A percentile compares a stretch with the other conserved stretches of the same genome.
phyloP scores from a whole-genome alignment of 2,888 invertebrate genomes.

The Druceiella hillmani region DNA sequence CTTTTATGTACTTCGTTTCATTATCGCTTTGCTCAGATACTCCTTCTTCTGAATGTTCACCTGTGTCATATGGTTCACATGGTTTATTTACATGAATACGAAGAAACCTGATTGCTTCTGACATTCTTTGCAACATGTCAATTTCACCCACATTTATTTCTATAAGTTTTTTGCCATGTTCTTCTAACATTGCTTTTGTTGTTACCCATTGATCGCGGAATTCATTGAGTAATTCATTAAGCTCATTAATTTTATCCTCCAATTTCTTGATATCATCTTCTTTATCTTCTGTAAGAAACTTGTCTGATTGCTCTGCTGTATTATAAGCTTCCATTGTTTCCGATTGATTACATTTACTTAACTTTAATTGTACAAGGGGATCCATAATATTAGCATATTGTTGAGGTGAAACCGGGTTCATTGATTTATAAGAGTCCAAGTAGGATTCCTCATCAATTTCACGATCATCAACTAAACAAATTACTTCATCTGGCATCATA shows the following conservation, averaged over 20 bases:
- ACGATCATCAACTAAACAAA: conserved; percentile 49
- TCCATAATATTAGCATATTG: too few species aligned
- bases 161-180: conserved; percentile 34
- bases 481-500: conserved; percentile 49
- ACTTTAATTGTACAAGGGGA: conserved; percentile 34
- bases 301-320: conserved; percentile 23
- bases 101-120: conserved; percentile 35
- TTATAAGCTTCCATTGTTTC: not conserved
- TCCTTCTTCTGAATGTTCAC: conserved; percentile 28
- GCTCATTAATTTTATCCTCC: conserved; percentile 28
- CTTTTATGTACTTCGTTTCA: conserved; percentile 30
- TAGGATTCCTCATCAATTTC: conserved; percentile 37
- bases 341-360: too few species aligned
- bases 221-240: too few species aligned
- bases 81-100: conserved; percentile 34
- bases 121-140: conserved; percentile 35
- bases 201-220: conserved; percentile 32
- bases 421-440: too few species aligned
- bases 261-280: conserved; percentile 27
- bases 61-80: conserved; percentile 31
- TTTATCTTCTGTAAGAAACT: conserved; percentile 17
- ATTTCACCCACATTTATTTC: conserved; percentile 45
- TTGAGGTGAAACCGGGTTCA: too few species aligned
- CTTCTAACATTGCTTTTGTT: conserved; percentile 41
- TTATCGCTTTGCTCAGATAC: conserved; percentile 30